A percentile compares a stretch with the other conserved stretches of the same genome.
Evolutionary conservation across 2,113 vertebrate genomes (phyloP).

Genomic region (Eira barbara): DNA sequence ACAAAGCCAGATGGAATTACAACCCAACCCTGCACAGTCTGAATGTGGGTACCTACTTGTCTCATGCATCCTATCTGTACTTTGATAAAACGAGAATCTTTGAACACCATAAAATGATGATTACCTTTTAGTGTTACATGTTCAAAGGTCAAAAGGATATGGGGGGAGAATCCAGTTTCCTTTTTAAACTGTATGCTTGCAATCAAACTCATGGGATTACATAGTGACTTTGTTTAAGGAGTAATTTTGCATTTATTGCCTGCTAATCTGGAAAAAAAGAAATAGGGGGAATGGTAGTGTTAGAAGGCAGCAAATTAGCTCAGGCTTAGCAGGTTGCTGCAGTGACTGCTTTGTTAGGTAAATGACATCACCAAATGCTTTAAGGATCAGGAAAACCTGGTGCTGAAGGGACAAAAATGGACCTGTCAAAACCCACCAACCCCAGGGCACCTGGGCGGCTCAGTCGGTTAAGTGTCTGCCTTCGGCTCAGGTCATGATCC

Average conservation of each 20-base stretch:
- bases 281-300: neutral
- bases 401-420: neutral
- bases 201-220: neutral
- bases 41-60: conserved; percentile 13
- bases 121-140: neutral
- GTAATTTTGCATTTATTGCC: neutral
- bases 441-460: too few species aligned
- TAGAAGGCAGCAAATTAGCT: neutral
- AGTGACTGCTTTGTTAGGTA: neutral
- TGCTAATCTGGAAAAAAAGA: neutral
- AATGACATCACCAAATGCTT: neutral
- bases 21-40: neutral
- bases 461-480: too few species aligned
- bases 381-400: neutral
- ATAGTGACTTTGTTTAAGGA: neutral
- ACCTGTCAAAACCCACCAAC: neutral
- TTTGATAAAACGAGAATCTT: conserved; percentile 42
- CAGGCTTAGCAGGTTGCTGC: neutral
- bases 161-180: neutral
- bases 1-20: conserved; percentile 50
- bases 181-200: neutral
- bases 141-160: conserved; percentile 39
- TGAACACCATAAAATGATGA: conserved; percentile 51
- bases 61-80: neutral
- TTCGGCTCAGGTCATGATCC: too few species aligned